Percentiles rank a stretch among this genome's conserved stretches.
Conservation (phyloP, 2,797 vertebrate species). For the Mus spretus region DNA sequence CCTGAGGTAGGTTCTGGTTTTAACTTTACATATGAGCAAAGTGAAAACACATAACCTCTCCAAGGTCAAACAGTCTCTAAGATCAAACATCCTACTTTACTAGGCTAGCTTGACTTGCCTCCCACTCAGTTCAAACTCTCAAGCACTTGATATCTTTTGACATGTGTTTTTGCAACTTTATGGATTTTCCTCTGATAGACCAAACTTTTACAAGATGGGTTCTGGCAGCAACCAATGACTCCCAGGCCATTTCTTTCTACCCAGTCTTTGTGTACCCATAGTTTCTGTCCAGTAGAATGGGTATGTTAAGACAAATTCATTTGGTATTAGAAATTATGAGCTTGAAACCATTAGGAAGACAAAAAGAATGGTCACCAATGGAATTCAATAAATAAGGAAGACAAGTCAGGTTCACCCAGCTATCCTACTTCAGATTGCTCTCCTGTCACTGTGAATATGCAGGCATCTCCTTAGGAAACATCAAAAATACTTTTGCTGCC, state of each 20-base stretch:
- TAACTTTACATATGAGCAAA: slow-evolving; percentile 29
- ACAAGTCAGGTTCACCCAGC: background rate
- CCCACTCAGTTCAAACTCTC: background rate
- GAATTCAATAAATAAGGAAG: background rate
- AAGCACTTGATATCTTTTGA: background rate
- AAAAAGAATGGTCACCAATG: background rate
- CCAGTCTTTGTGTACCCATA: background rate
- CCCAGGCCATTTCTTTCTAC: background rate
- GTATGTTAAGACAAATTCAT: background rate
- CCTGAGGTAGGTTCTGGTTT: background rate
- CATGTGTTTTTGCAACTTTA: background rate
- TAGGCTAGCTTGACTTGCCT: background rate
- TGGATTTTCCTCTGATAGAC: background rate
- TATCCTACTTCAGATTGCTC: background rate
- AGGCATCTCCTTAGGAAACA: background rate
- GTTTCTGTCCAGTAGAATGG: background rate
- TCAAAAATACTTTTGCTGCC: background rate
- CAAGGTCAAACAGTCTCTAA: background rate
- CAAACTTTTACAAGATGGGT: background rate
- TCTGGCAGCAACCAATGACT: background rate
- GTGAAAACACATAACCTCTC: background rate
- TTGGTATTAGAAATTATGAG: background rate
- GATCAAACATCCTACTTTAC: no score
- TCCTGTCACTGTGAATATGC: background rate
- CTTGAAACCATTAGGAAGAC: background rate